Conservation (phyloP, 1,140 invertebrate genomes). For the Planococcus citri region DNA sequence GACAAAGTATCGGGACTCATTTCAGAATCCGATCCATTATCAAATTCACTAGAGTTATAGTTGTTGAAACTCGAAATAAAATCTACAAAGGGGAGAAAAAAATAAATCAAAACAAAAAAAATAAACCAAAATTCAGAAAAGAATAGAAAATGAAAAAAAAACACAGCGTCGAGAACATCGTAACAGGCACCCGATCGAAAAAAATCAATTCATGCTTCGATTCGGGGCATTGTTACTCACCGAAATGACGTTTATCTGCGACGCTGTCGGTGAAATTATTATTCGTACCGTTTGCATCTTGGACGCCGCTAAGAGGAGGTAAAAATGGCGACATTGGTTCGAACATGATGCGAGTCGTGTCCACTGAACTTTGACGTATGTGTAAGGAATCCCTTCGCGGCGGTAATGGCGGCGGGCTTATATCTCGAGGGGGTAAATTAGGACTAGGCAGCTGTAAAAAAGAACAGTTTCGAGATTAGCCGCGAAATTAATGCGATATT, state of each 20-base stretch:
- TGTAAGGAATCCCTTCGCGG: slow-evolving; percentile 39
- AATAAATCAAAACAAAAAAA: not conserved
- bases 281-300: not conserved
- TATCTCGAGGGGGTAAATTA: slow-evolving; percentile 44
- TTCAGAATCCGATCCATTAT: not conserved
- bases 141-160: not conserved
- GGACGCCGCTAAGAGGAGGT: not conserved
- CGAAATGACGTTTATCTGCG: slow-evolving; percentile 2
- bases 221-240: not conserved
- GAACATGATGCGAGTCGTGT: not conserved
- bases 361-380: not conserved
- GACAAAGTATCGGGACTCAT: slow-evolving; percentile 5
- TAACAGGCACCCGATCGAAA: not conserved
- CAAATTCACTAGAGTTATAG: slow-evolving; percentile 4
- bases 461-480: not conserved
- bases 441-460: slow-evolving; percentile 42
- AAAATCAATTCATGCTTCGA: not conserved
- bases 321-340: not conserved
- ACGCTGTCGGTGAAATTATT: not conserved
- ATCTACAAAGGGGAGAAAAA: not conserved
- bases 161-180: not conserved
- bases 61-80: not conserved
- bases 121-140: not conserved
- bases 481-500: slow-evolving; percentile 21
- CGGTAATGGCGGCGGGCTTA: slow-evolving; percentile 47